Evolutionary conservation across 2,797 vertebrate species (phyloP).

Genomic region (Thripadectes ignobilis): DNA sequence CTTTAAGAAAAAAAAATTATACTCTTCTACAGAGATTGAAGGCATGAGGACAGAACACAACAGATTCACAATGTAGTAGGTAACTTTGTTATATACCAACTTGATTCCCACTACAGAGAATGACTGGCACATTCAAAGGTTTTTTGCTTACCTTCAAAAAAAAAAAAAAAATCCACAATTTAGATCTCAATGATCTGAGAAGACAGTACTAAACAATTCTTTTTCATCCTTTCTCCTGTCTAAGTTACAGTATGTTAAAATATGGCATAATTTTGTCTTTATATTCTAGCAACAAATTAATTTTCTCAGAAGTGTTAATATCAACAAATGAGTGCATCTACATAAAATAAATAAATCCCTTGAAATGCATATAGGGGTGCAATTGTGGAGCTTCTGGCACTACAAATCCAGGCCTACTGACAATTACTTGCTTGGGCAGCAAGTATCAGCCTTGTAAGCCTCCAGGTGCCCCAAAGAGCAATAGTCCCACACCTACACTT

Average conservation of each 20-base stretch:
- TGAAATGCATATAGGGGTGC: not conserved
- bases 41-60: not conserved
- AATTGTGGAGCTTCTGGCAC: not conserved
- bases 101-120: not conserved
- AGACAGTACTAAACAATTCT: not conserved
- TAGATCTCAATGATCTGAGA: not conserved
- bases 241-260: not conserved
- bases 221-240: not conserved
- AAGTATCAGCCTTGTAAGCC: not conserved
- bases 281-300: not conserved
- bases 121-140: not conserved
- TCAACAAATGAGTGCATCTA: not conserved
- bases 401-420: not conserved
- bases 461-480: not conserved
- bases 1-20: not conserved
- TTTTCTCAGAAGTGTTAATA: not conserved
- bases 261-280: not conserved
- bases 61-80: not conserved
- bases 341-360: not conserved
- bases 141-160: not conserved
- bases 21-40: not conserved
- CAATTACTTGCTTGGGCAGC: not conserved
- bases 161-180: not conserved
- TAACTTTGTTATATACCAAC: not conserved
- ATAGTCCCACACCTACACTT: not conserved